Percentiles rank a stretch among this genome's conserved stretches.
Evolutionary conservation across 2,797 vertebrate genomes (phyloP).

Genomic region (Gastrophryne carolinensis): DNA sequence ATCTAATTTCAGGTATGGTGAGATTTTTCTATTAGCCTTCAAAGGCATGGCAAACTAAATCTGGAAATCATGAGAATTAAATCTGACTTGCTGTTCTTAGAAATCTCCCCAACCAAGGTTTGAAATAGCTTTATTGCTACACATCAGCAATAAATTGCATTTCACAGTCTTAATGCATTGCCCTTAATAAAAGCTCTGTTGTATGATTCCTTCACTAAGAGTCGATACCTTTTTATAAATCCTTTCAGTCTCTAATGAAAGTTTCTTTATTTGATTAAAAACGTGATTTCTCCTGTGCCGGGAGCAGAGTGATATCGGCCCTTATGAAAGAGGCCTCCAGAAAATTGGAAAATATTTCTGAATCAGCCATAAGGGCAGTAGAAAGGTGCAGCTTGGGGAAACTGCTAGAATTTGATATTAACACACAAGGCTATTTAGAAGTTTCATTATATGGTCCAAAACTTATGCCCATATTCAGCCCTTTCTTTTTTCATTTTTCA

Average conservation of each 20-base stretch:
- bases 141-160: neutral
- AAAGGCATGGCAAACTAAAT: too few species aligned
- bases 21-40: too few species aligned
- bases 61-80: too few species aligned
- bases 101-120: neutral
- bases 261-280: slow-evolving; percentile 49
- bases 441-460: neutral
- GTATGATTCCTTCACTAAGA: neutral
- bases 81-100: neutral
- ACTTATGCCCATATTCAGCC: neutral
- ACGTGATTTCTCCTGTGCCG: slow-evolving; percentile 17
- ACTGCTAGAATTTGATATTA: slow-evolving; percentile 19
- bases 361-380: slow-evolving; percentile 18
- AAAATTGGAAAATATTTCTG: slow-evolving; percentile 47
- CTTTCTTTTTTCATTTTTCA: too few species aligned
- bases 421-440: neutral
- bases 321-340: slow-evolving; percentile 32
- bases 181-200: neutral
- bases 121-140: neutral
- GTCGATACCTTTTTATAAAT: slow-evolving; percentile 27
- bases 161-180: neutral
- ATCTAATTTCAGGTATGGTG: too few species aligned
- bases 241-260: slow-evolving; percentile 36
- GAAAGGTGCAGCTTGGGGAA: neutral
- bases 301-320: slow-evolving; percentile 7